Evolutionary conservation across 2,113 vertebrate species (phyloP).

Genomic region (Psophia crepitans): DNA sequence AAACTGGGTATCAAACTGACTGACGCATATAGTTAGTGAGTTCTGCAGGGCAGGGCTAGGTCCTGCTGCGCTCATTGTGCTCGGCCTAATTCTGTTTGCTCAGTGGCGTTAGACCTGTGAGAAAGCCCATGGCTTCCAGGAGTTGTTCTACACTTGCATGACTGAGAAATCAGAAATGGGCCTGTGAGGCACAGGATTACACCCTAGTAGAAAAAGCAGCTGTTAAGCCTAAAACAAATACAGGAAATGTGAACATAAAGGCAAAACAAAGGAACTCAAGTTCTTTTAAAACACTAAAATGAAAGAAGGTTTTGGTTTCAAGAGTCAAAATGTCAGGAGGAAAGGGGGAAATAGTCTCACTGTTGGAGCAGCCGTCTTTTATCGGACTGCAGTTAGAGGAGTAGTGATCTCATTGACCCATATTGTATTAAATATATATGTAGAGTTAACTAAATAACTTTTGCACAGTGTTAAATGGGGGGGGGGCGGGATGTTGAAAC

Average conservation of each 20-base stretch:
- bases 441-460: conserved; percentile 26
- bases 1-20: not conserved
- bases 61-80: not conserved
- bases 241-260: conserved; percentile 21
- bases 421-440: conserved; percentile 19
- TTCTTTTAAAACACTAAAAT: not conserved
- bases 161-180: not conserved
- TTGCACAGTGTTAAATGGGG: conserved; percentile 65
- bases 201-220: not conserved
- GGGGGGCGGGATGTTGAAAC: not conserved
- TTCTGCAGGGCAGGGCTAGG: not conserved
- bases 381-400: not conserved
- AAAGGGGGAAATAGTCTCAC: not conserved
- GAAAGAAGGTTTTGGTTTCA: not conserved
- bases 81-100: not conserved
- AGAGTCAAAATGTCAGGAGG: not conserved
- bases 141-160: not conserved
- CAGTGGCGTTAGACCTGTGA: not conserved
- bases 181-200: not conserved
- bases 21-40: not conserved
- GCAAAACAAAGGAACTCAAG: conserved; percentile 11
- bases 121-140: not conserved
- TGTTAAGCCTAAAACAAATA: conserved; percentile 52
- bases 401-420: not conserved
- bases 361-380: not conserved